These are phyloP conservation scores for Bujurquina vittata DNA, from an alignment of 2,113 vertebrate species.

Conservation along the genomic window DNA sequence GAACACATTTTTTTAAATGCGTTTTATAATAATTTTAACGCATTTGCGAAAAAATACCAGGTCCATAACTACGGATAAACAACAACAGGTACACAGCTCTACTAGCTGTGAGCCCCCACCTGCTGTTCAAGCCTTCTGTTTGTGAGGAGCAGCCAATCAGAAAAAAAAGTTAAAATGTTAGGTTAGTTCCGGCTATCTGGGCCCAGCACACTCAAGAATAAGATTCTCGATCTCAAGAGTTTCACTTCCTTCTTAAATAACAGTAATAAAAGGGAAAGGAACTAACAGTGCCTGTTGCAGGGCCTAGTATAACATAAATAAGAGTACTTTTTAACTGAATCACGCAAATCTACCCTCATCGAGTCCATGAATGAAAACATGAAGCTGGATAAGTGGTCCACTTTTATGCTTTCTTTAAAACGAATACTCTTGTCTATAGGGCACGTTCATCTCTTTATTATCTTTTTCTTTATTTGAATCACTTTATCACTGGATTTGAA, in stretches of 20 bases:
- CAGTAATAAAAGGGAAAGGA: background rate
- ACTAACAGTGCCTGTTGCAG: background rate
- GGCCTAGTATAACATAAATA: background rate
- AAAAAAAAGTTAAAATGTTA: background rate
- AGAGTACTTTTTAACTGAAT: background rate
- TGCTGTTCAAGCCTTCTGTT: slow-evolving; percentile 1
- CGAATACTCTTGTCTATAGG: background rate
- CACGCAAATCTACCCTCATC: background rate
- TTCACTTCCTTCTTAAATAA: background rate
- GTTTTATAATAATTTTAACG: background rate
- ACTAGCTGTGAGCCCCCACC: background rate
- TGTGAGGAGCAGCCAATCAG: background rate
- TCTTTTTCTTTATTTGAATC: background rate
- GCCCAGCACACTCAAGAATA: background rate
- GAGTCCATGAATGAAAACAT: background rate
- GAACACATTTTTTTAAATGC: too few relatives aligned
- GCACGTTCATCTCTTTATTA: background rate
- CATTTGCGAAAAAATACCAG: background rate
- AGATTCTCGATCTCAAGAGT: background rate
- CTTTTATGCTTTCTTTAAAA: background rate
- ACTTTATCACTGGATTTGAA: background rate
- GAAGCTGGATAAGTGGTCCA: background rate
- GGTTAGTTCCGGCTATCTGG: background rate
- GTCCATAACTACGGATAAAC: background rate
- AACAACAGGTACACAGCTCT: background rate